Evolutionary conservation across 2,888 invertebrate species (phyloP), one percentile per base, ranked within the genome.

Genomic region (Malthinus seriepunctatus): DNA sequence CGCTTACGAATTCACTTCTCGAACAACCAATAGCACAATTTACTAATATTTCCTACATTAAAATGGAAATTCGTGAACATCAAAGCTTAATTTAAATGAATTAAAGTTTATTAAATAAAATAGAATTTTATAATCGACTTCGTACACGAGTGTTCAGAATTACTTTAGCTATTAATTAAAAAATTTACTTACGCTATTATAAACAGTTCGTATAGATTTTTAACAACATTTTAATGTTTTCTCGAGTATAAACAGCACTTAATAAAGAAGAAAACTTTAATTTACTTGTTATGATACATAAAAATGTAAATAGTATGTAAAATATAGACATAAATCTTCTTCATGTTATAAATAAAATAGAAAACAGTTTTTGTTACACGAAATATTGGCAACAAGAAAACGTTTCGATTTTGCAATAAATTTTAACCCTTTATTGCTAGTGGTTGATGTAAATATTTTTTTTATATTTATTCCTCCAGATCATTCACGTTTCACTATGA

Each of bases 281-380:
- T 62, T 62, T 50, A 56, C 51, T 56, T 51, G 51, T 58, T 57
- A 58, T 56, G 59, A 53, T 51, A 50, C 42, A 54, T 53, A 54
- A 50, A 56, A 55, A 45, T 53, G 54, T 51, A 57, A 63, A 55
- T 54, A 51, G 42, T 37, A 56, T 38, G 48, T 42, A 58, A 57
- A 58, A 49, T 52, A 48, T 49, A 46, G 15, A 48, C 51, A 63
- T 60, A 60, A 63, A 63, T 58, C 60, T 58, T 48, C 47, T 33
- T 52, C 52, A 52, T 45, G 38, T 34, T 37, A 23, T 32, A 46
- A 46, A 52, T 58, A 58, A 52, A 53, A 42, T 52, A 47, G 52
- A 58, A 49, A 48, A 34, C 35, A 39, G 14, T 14, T 48, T 58
- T 49, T 49, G 48, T 58, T 52, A 58, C 52, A 47, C 32, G 44